Conservation (phyloP, 1,140 invertebrate species). For the Cydia pomonella region DNA sequence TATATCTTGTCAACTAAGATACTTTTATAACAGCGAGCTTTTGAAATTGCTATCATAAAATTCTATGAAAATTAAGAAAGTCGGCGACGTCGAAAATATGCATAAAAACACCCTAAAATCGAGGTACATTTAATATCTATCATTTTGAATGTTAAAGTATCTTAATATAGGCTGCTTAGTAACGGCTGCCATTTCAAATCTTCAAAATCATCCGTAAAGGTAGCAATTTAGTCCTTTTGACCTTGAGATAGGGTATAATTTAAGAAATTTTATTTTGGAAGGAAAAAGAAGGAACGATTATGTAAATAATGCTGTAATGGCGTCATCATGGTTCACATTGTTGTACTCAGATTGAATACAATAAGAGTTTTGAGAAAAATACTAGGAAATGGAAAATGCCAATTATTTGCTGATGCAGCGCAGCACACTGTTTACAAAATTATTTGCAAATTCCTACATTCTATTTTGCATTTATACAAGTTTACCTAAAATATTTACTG, state of each 20-base stretch:
- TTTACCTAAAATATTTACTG: no score
- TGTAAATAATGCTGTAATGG: slow-evolving; percentile 60
- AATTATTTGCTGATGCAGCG: not conserved
- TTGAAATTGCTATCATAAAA: not conserved
- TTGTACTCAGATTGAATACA: slow-evolving; percentile 35
- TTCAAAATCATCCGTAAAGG: not conserved
- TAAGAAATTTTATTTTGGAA: slow-evolving; percentile 12
- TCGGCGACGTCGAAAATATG: not conserved
- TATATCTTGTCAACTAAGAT: not conserved
- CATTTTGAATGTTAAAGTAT: slow-evolving; percentile 36
- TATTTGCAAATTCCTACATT: no score
- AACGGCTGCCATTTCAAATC: slow-evolving; percentile 21
- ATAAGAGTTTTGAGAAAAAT: not conserved
- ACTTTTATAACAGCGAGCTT: not conserved
- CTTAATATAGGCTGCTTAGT: slow-evolving; percentile 32
- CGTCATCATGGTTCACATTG: slow-evolving; percentile 54
- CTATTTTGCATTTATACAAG: no score
- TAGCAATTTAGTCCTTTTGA: not conserved
- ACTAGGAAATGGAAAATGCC: not conserved
- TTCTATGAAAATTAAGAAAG: not conserved
- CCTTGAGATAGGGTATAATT: slow-evolving; percentile 6
- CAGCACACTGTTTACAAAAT: not conserved
- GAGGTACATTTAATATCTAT: slow-evolving; percentile 34
- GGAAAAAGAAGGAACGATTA: slow-evolving; percentile 45
- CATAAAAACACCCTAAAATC: slow-evolving; percentile 5